A percentile compares a stretch with the other conserved stretches of the same genome.
phyloP scores from a whole-genome alignment of 2,797 vertebrate species.

The Pantherophis vulpinus region DNA sequence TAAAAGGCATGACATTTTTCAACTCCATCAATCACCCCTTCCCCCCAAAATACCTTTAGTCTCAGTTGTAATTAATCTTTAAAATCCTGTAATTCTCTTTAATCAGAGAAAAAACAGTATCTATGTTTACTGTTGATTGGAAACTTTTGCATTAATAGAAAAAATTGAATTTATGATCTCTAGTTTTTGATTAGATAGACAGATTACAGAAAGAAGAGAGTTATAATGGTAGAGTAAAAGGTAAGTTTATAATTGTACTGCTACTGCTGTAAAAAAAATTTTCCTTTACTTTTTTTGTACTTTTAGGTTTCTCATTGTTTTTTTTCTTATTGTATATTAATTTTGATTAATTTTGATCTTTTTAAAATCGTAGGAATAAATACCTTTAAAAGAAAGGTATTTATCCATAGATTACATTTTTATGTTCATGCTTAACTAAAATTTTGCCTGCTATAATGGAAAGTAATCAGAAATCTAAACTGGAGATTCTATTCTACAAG shows the following conservation, averaged over 20 bases:
- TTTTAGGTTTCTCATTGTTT: neutral
- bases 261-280: neutral
- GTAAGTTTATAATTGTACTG: neutral
- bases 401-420: neutral
- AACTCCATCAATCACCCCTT: neutral
- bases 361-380: neutral
- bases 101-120: neutral
- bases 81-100: neutral
- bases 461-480: constrained; percentile 1
- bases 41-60: neutral
- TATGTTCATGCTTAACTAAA: neutral
- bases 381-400: neutral
- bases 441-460: neutral
- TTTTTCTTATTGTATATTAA: neutral
- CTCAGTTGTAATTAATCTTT: neutral
- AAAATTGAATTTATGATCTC: neutral
- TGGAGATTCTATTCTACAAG: neutral
- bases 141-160: neutral
- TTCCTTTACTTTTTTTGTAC: neutral
- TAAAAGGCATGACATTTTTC: neutral
- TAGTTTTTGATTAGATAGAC: neutral
- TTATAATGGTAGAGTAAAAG: neutral
- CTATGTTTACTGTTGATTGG: neutral
- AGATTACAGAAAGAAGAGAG: neutral
- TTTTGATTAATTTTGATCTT: neutral